Evolutionary conservation across 2,113 vertebrate genomes (phyloP).

Genomic region (Connochaetes taurinus): DNA sequence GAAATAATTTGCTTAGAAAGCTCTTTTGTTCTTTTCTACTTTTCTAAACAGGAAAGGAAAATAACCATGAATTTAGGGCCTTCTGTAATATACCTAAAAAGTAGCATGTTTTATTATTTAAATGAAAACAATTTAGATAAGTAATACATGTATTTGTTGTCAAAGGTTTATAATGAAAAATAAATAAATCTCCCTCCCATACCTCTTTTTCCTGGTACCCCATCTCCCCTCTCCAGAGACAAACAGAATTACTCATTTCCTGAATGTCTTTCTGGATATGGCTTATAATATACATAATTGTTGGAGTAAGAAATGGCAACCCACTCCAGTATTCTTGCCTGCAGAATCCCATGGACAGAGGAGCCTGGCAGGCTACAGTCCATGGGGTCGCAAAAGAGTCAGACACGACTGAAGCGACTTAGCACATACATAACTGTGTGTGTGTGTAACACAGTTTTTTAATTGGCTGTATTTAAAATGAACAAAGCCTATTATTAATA

Average conservation of each 20-base stretch:
- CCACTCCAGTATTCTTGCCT: not conserved
- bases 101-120: not conserved
- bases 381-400: not conserved
- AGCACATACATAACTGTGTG: not conserved
- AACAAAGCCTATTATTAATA: not conserved
- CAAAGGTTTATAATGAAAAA: constrained; percentile 23
- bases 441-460: not conserved
- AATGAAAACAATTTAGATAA: not conserved
- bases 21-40: not conserved
- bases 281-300: not conserved
- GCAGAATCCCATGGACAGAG: not conserved
- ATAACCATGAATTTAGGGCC: not conserved
- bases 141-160: not conserved
- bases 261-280: not conserved
- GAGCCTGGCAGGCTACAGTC: not conserved
- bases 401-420: not conserved
- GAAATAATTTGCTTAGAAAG: not conserved
- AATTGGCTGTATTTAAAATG: not conserved
- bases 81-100: not conserved
- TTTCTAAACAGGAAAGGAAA: not conserved
- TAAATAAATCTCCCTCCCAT: not conserved
- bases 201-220: not conserved
- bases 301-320: not conserved
- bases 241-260: not conserved
- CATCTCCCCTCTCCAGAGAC: not conserved